These are phyloP conservation scores for Oreortyx pictus DNA, from an alignment of 2,797 vertebrate genomes.

Conservation along the genomic window DNA sequence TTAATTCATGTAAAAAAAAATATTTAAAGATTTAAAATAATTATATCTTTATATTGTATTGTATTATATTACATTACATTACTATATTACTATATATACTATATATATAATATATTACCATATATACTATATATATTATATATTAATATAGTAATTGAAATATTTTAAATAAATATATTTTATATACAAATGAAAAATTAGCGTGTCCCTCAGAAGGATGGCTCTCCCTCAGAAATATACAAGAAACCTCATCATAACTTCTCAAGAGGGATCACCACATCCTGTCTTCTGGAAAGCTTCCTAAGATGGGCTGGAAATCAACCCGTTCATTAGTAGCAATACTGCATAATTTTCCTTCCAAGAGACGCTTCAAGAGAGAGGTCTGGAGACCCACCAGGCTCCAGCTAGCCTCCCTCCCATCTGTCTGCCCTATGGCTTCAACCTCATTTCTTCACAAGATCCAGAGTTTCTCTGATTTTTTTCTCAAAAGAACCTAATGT, in stretches of 20 bases:
- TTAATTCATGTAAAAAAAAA: not conserved
- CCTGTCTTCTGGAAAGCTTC: not conserved
- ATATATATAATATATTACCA: too few species aligned
- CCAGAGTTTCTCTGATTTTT: fast-evolving
- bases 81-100: too few species aligned
- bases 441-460: not conserved
- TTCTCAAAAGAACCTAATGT: not conserved
- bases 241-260: not conserved
- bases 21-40: not conserved
- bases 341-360: not conserved
- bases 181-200: too few species aligned
- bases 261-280: not conserved
- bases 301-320: not conserved
- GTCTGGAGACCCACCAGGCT: not conserved
- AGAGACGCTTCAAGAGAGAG: not conserved
- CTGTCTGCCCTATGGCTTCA: not conserved
- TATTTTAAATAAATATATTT: not conserved
- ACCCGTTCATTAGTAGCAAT: not conserved
- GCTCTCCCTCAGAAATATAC: not conserved
- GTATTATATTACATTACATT: too few species aligned
- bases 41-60: too few species aligned
- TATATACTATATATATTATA: too few species aligned
- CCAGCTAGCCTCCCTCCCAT: not conserved
- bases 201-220: not conserved
- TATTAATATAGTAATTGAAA: not conserved